Evolutionary conservation across 2,797 vertebrate genomes (phyloP).

Genomic region (Neostethus bicornis): DNA sequence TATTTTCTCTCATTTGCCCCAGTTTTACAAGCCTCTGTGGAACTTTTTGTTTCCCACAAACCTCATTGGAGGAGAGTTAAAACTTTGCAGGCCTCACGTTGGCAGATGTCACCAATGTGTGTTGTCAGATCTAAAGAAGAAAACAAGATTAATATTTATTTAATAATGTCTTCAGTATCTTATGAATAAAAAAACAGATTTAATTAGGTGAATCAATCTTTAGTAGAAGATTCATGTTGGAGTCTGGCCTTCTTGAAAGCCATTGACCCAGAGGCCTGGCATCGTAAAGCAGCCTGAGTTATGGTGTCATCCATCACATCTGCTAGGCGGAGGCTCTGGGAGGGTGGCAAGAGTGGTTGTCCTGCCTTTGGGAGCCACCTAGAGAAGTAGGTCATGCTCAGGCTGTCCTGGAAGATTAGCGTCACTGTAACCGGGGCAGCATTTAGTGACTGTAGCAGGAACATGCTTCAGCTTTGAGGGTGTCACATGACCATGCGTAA

Average conservation of each 20-base stretch:
- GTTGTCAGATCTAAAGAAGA: neutral
- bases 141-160: neutral
- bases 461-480: conserved; percentile 4
- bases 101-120: neutral
- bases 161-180: neutral
- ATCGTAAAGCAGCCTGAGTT: conserved; percentile 30
- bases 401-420: conserved; percentile 60
- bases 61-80: neutral
- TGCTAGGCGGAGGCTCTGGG: neutral
- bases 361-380: conserved; percentile 45
- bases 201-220: neutral
- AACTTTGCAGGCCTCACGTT: neutral
- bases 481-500: conserved; percentile 21
- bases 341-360: conserved; percentile 12
- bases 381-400: conserved; percentile 69
- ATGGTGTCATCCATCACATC: conserved; percentile 17
- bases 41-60: neutral
- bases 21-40: neutral
- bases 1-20: neutral
- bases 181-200: neutral
- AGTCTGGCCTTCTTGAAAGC: neutral
- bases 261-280: conserved; percentile 37
- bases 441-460: conserved; percentile 7
- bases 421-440: conserved; percentile 36
- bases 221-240: neutral